Conservation (phyloP, 1,140 invertebrate genomes). For the Diabrotica virgifera region DNA sequence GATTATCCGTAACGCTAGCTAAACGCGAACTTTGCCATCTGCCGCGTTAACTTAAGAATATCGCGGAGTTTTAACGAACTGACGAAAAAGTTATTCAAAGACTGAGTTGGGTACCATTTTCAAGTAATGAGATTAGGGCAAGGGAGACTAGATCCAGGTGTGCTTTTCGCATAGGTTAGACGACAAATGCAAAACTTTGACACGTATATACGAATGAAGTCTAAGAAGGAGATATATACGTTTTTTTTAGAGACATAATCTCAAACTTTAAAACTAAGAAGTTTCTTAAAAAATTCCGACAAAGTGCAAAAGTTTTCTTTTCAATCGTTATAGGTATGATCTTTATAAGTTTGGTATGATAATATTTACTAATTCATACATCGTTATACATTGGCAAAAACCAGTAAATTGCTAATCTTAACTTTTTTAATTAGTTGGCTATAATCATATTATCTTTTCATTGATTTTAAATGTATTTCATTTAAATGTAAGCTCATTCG, state of each 20-base stretch:
- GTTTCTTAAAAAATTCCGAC: background rate
- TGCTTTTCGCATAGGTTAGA: conserved; percentile 19
- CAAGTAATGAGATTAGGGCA: conserved; percentile 21
- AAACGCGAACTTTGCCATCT: conserved; percentile 28
- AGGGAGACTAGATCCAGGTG: conserved; percentile 28
- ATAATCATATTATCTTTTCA: no score
- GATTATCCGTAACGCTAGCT: conserved; percentile 10
- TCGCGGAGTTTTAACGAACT: conserved; percentile 35
- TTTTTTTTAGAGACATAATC: background rate
- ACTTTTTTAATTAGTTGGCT: no score
- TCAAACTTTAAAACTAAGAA: background rate
- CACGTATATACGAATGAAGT: conserved; percentile 2
- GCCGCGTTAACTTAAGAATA: conserved; percentile 22
- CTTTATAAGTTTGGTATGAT: no score
- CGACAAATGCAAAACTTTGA: background rate
- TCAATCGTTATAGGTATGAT: no score
- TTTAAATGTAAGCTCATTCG: no score
- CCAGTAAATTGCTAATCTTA: no score
- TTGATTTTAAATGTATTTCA: no score
- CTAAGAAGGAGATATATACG: background rate
- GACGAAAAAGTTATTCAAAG: conserved; percentile 34
- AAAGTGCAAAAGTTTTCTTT: no score
- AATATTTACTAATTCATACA: no score
- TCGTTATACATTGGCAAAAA: no score
- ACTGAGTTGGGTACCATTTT: conserved; percentile 26